These are phyloP conservation scores for Microchrysa polita DNA, from an alignment of 2,888 invertebrate genomes.

Conservation along the genomic window DNA sequence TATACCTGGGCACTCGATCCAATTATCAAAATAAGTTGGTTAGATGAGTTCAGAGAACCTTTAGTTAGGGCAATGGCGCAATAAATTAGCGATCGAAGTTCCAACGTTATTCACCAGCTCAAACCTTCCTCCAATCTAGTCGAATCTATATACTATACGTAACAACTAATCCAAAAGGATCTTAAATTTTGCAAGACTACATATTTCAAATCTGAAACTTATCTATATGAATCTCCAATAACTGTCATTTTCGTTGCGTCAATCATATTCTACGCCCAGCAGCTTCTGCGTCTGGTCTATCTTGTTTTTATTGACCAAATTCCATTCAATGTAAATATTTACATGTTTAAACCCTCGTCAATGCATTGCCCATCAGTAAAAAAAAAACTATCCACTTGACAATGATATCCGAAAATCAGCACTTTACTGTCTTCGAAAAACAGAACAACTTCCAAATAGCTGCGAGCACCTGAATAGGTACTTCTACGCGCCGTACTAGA, in stretches of 20 bases:
- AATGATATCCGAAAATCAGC: constrained; percentile 37
- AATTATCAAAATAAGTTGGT: too few relatives aligned
- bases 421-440: constrained; percentile 27
- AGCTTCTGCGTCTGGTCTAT: not conserved
- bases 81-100: too few relatives aligned
- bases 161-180: too few relatives aligned
- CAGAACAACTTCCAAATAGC: not conserved
- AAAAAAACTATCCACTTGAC: constrained; percentile 31
- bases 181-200: too few relatives aligned
- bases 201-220: too few relatives aligned
- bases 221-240: not conserved
- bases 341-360: constrained; percentile 18
- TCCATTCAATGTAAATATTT: constrained; percentile 40
- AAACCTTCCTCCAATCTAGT: too few relatives aligned
- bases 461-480: not conserved
- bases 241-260: constrained; percentile 12
- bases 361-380: constrained; percentile 16
- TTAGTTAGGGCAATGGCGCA: too few relatives aligned
- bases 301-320: constrained; percentile 37
- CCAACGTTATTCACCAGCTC: too few relatives aligned
- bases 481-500: constrained; percentile 10
- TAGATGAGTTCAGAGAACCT: too few relatives aligned
- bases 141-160: too few relatives aligned
- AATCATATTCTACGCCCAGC: not conserved
- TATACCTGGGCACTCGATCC: too few relatives aligned